Evolutionary conservation across 2,888 invertebrate genomes (phyloP).

Genomic region (Liodrosophila aerea): DNA sequence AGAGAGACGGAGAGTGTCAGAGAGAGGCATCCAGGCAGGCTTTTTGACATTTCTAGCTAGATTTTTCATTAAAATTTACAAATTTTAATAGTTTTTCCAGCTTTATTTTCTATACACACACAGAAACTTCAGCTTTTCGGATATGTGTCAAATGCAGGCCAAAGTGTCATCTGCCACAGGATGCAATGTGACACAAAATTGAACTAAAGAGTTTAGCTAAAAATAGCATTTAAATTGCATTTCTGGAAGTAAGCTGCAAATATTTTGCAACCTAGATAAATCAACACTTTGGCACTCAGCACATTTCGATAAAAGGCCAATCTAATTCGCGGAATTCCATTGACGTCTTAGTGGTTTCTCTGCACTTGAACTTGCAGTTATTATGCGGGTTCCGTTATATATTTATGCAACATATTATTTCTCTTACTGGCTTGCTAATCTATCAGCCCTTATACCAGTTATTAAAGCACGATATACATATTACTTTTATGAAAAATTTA

Average conservation of each 20-base stretch:
- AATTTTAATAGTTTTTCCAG: conserved; percentile 54
- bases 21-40: conserved; percentile 16
- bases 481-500: no score
- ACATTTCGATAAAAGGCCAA: conserved; percentile 8
- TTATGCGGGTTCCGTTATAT: conserved; percentile 27
- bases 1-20: neutral
- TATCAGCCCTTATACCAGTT: conserved; percentile 8
- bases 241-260: conserved; percentile 1
- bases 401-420: conserved; percentile 1
- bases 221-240: conserved; percentile 6
- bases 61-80: conserved; percentile 73
- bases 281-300: neutral
- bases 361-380: neutral
- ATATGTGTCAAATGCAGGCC: conserved; percentile 52
- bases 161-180: conserved; percentile 27
- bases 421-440: neutral
- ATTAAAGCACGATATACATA: no score
- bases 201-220: conserved; percentile 6
- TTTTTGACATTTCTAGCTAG: conserved; percentile 60
- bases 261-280: neutral
- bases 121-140: conserved; percentile 37
- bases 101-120: conserved; percentile 29
- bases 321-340: conserved; percentile 20
- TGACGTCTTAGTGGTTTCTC: conserved; percentile 8
- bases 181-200: conserved; percentile 40